Evolutionary conservation across 2,113 vertebrate genomes (phyloP).

Genomic region (Anolis sagrei): DNA sequence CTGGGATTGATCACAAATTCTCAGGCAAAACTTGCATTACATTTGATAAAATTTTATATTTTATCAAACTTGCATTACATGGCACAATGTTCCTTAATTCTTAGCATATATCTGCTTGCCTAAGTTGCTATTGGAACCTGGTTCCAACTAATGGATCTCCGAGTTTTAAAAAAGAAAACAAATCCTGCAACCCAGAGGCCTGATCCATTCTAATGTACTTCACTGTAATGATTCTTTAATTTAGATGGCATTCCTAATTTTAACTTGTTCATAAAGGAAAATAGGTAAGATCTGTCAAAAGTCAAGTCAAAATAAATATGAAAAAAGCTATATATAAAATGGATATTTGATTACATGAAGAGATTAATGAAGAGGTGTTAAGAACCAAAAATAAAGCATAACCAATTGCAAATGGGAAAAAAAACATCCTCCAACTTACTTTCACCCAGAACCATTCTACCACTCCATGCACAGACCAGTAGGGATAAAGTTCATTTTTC

Average conservation of each 20-base stretch:
- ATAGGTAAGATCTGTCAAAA: neutral
- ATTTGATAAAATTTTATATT: too few species aligned
- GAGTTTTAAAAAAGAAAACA: neutral
- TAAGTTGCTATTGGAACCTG: neutral
- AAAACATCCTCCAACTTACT: conserved; percentile 75
- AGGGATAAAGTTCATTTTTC: conserved; percentile 90
- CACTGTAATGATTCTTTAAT: neutral
- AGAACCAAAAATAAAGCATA: neutral
- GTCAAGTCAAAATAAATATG: neutral
- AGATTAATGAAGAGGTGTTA: neutral
- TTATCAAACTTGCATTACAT: neutral
- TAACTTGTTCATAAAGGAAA: neutral
- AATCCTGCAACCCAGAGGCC: neutral
- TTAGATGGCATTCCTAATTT: neutral
- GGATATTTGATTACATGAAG: too few species aligned
- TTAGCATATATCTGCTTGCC: neutral
- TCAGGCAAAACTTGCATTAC: neutral
- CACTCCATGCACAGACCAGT: conserved; percentile 86
- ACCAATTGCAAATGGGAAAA: neutral
- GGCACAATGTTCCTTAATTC: neutral
- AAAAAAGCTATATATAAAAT: neutral
- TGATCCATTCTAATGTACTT: neutral
- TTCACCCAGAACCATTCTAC: conserved; percentile 97
- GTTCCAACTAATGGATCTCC: neutral
- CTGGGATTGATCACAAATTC: neutral